These are phyloP conservation scores for Entomobrya multifasciata DNA, from an alignment of 2,888 invertebrate genomes.

Conservation along the genomic window DNA sequence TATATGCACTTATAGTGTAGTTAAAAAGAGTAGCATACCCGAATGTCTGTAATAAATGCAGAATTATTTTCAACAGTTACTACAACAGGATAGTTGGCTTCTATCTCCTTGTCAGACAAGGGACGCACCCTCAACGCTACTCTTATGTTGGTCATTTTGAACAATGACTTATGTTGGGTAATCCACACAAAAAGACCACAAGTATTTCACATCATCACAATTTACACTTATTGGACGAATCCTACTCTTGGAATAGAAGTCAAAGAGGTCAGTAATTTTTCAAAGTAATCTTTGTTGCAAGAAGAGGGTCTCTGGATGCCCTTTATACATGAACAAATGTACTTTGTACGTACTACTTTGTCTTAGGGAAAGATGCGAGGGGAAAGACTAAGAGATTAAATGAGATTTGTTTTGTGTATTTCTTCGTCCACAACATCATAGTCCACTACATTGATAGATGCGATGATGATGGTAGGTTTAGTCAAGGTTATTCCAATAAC, in stretches of 20 bases:
- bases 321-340: no score
- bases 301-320: not conserved
- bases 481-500: no score
- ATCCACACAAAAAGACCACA: no score
- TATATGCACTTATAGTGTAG: no score
- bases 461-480: no score
- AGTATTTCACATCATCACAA: not conserved
- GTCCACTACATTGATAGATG: no score
- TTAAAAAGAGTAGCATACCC: constrained; percentile 56
- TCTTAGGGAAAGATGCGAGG: not conserved
- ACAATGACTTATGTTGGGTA: no score
- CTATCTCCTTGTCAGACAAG: constrained; percentile 76
- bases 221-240: not conserved
- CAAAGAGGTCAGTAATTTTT: no score
- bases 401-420: constrained; percentile 33
- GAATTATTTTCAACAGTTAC: constrained; percentile 76
- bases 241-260: no score
- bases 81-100: constrained; percentile 74
- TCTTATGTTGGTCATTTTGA: constrained; percentile 76
- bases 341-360: no score
- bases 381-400: not conserved
- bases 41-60: constrained; percentile 78
- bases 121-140: constrained; percentile 78
- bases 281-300: not conserved
- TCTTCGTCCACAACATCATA: constrained; percentile 13